Conservation (phyloP, 2,888 invertebrate species). For the Rhamnusium bicolor region DNA sequence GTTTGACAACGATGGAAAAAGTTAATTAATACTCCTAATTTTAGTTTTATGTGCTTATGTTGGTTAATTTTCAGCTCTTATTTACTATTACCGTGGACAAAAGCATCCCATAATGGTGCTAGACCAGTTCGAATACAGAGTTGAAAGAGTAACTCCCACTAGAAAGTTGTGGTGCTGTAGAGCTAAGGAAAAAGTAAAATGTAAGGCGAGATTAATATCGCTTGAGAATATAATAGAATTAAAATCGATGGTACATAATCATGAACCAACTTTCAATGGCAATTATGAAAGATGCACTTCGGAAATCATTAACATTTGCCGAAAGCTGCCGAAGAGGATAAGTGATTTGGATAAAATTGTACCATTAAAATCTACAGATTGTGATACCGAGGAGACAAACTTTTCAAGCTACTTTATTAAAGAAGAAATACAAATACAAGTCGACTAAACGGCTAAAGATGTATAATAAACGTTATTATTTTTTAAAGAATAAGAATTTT, state of each 20-base stretch:
- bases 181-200: slow-evolving; percentile 47
- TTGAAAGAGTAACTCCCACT: slow-evolving; percentile 23
- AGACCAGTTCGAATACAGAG: slow-evolving; percentile 34
- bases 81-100: slow-evolving; percentile 33
- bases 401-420: not conserved
- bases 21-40: too few species aligned
- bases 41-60: not conserved
- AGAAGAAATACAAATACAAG: not conserved
- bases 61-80: not conserved
- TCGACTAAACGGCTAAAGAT: not conserved
- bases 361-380: not conserved
- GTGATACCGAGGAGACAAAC: not conserved
- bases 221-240: not conserved
- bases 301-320: not conserved
- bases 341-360: not conserved
- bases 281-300: not conserved
- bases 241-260: not conserved
- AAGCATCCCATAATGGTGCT: slow-evolving; percentile 37
- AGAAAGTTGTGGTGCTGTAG: slow-evolving; percentile 51
- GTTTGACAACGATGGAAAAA: too few species aligned
- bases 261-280: slow-evolving; percentile 1
- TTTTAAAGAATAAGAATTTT: too few species aligned
- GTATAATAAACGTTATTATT: not conserved
- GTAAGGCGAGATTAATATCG: slow-evolving; percentile 44
- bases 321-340: not conserved